A percentile compares a stretch with the other conserved stretches of the same genome.
phyloP scores from a whole-genome alignment of 2,113 vertebrate species.

The Equus przewalskii region DNA sequence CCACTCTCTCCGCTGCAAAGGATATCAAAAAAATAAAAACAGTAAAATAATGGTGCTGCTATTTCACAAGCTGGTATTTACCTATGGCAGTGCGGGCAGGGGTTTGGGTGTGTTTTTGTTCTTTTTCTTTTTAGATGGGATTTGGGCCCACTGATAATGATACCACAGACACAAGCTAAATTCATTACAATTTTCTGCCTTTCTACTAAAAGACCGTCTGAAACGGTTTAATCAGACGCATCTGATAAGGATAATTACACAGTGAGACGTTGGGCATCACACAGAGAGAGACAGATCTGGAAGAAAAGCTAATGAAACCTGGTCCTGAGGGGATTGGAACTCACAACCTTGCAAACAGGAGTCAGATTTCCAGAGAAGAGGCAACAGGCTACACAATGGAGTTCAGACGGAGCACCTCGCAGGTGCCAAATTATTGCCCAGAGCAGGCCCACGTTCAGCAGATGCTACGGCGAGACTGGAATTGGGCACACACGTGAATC shows the following conservation, averaged over 20 bases:
- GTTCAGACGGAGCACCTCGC: not conserved
- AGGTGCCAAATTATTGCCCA: constrained; percentile 51
- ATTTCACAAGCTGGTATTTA: not conserved
- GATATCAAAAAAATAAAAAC: not conserved
- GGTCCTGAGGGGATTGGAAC: constrained; percentile 50
- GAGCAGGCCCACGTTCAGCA: not conserved
- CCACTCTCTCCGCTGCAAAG: not conserved
- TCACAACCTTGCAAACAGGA: not conserved
- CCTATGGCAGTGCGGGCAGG: not conserved
- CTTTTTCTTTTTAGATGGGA: not conserved
- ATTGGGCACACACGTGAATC: not conserved
- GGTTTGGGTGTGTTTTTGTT: not conserved
- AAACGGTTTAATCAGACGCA: constrained; percentile 59
- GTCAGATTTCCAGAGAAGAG: not conserved
- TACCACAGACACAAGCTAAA: not conserved
- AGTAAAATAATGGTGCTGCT: not conserved
- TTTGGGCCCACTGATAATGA: not conserved
- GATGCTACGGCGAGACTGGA: not conserved
- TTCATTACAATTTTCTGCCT: constrained; percentile 22
- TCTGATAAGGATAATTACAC: constrained; percentile 74
- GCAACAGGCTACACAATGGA: fast-evolving
- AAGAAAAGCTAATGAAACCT: constrained; percentile 63
- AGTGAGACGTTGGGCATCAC: constrained; percentile 60
- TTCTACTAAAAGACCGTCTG: constrained; percentile 29
- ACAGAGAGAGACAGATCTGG: constrained; percentile 55